phyloP scores from a whole-genome alignment of 2,113 vertebrate species.

The Ailuropoda melanoleuca region DNA sequence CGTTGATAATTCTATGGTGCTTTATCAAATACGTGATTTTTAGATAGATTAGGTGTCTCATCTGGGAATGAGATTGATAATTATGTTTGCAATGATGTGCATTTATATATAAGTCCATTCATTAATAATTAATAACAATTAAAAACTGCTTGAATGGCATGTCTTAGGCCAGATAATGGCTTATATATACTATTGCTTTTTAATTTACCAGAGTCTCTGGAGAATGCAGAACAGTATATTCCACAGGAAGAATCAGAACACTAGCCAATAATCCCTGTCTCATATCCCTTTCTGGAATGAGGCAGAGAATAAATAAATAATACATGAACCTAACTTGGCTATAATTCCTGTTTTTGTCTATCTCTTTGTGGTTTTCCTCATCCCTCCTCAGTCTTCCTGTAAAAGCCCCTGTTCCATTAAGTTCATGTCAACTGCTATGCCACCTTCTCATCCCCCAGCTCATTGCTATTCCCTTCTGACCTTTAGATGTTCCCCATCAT shows the following conservation, averaged over 20 bases:
- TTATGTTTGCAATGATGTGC: background rate
- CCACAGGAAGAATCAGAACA: background rate
- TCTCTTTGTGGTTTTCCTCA: background rate
- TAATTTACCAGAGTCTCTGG: background rate
- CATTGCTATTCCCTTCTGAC: background rate
- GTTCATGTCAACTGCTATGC: background rate
- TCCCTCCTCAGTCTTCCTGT: background rate
- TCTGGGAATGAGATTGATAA: background rate
- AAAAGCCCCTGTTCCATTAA: background rate
- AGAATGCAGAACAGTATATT: background rate
- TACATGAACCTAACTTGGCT: background rate
- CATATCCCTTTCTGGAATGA: background rate
- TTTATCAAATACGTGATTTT: slow-evolving; percentile 4
- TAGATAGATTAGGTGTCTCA: background rate
- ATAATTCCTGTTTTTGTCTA: background rate
- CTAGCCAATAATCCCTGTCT: background rate
- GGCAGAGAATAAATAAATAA: background rate
- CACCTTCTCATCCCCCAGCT: background rate
- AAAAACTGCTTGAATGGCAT: background rate
- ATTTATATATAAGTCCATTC: background rate
- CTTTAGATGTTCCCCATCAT: background rate
- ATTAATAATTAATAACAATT: background rate
- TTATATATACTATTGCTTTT: background rate
- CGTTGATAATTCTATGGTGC: background rate
- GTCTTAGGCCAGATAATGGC: background rate